These are phyloP conservation scores for Syngnathoides biaculeatus DNA, from an alignment of 2,113 vertebrate species.

Conservation along the genomic window DNA sequence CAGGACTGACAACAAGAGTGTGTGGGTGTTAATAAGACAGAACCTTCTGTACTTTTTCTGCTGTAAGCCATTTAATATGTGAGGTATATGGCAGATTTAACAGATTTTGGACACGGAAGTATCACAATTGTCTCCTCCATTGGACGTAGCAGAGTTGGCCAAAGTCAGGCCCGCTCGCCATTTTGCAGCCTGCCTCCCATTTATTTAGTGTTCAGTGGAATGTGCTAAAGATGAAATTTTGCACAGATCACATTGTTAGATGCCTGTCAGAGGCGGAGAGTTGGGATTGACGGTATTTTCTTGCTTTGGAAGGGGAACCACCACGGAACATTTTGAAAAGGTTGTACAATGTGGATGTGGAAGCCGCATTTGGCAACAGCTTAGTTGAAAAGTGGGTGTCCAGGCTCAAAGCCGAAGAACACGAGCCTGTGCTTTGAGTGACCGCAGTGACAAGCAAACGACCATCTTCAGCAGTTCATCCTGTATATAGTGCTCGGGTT, in stretches of 20 bases:
- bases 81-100: slow-evolving; percentile 22
- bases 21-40: slow-evolving; percentile 46
- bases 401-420: too few relatives aligned
- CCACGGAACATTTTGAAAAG: too few relatives aligned
- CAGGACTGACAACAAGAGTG: slow-evolving; percentile 43
- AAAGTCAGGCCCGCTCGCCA: background rate
- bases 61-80: slow-evolving; percentile 28
- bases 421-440: too few relatives aligned
- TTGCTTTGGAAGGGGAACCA: too few relatives aligned
- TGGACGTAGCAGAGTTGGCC: background rate
- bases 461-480: too few relatives aligned
- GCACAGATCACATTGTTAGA: background rate
- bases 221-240: background rate
- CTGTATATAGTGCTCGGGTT: too few relatives aligned
- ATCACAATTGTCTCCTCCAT: slow-evolving; percentile 3
- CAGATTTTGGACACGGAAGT: background rate
- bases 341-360: too few relatives aligned
- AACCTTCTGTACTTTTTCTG: slow-evolving; percentile 28
- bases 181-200: background rate
- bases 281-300: too few relatives aligned
- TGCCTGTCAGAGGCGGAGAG: too few relatives aligned
- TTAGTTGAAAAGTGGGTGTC: too few relatives aligned
- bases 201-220: background rate
- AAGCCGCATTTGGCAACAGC: too few relatives aligned
- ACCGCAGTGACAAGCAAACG: too few relatives aligned